phyloP scores from a whole-genome alignment of 2,888 invertebrate genomes.

The Holacanthella duospinosa region DNA sequence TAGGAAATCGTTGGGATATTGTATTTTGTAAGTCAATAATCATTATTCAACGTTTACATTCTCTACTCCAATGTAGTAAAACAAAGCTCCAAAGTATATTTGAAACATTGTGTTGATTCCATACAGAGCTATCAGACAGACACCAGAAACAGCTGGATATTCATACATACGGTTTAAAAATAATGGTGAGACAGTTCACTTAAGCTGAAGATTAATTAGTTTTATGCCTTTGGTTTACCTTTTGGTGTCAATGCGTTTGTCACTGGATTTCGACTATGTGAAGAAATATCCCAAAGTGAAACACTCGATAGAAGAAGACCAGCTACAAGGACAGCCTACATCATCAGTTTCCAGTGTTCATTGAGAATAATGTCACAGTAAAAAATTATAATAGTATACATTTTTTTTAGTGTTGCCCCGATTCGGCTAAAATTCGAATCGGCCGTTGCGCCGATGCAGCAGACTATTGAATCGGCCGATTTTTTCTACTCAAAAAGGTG shows the following conservation, averaged over 20 bases:
- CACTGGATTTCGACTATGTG: background rate
- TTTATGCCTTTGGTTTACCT: background rate
- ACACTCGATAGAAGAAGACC: background rate
- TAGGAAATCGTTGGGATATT: too few species aligned
- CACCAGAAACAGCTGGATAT: background rate
- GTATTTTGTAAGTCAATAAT: background rate
- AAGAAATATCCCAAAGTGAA: background rate
- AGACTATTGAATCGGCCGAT: too few species aligned
- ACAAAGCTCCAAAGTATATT: background rate
- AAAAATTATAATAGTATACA: too few species aligned
- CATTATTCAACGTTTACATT: background rate
- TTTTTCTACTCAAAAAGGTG: too few species aligned
- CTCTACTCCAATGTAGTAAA: background rate
- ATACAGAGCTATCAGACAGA: background rate
- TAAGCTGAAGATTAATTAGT: too few species aligned
- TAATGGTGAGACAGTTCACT: too few species aligned
- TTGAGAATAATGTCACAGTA: too few species aligned
- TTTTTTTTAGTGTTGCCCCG: too few species aligned
- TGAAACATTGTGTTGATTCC: background rate
- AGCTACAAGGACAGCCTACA: background rate
- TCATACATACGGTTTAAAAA: background rate
- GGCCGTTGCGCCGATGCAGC: too few species aligned
- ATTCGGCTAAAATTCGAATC: too few species aligned
- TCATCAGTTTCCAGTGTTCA: background rate
- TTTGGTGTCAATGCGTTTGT: background rate